Base-by-base conservation (phyloP, 1,140 invertebrate genomes). In the Drosophila miranda region DNA sequence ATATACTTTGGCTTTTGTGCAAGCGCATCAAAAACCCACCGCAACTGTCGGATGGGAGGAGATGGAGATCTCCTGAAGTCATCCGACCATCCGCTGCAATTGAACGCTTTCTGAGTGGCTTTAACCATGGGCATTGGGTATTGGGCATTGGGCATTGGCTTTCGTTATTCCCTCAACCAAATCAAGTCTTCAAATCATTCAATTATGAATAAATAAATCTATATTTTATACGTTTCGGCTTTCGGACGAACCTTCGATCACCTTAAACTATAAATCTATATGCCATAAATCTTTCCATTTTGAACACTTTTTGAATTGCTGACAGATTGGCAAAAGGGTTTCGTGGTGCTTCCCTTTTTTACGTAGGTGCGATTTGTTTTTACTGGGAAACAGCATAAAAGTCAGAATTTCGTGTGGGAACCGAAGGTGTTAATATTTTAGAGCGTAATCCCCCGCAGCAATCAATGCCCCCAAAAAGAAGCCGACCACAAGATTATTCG, bases 1-100 rank as follows among this genome's bases (percentile, higher is more conserved):
- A 57, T 30, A 41, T 60, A 69, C 49, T 78, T 78, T 61, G 69
- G 30, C 9, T 34, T 55, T 63, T 70, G 19, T 74, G 61, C 71
- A 80, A 87, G 76, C 62, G 69, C 78, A 82, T 70, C 53, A 69
- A 77, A 71, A 77, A 79, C 59, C 79, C 53, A 87, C 72, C 78
- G 59, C 78, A 88, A 82, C 50, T 77, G 78, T 71, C 54, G 41
- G 16, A 26, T 43, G 3, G 11, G 21, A 28, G 50, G 5, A 16
- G 16, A 13, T 28, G 50, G 5, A 16, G 16, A 13, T 28, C 14
- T 26, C 30, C 19, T 19, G 19, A 19, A 19, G 2, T 41, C 49
- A 58, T 52, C 51, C 59, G 51, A 38, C 48, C 60, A 60, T 38
- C 45, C 50, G 30, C 0, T 9, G 30, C 3, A 11, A 34, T 2